phyloP scores from a whole-genome alignment of 2,113 vertebrate genomes.

The Phalacrocorax pelagicus region DNA sequence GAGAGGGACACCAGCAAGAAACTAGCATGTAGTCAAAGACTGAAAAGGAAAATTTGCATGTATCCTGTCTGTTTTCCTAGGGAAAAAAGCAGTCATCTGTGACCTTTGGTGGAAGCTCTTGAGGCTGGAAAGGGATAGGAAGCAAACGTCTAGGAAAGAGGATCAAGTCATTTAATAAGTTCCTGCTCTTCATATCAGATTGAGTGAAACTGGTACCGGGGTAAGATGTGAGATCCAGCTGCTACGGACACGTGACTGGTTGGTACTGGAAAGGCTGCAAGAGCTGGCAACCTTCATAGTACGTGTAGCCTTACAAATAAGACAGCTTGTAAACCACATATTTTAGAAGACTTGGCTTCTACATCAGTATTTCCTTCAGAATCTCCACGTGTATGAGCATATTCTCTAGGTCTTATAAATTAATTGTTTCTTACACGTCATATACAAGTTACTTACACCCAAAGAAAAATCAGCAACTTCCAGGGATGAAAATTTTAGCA shows the following conservation, averaged over 20 bases:
- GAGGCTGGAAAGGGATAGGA: not conserved
- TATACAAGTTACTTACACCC: not conserved
- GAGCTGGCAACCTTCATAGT: not conserved
- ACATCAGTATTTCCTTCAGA: not conserved
- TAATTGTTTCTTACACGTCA: fast-evolving
- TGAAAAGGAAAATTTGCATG: not conserved
- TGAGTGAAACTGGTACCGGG: not conserved
- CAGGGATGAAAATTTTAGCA: not conserved
- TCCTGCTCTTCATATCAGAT: not conserved
- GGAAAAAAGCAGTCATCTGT: not conserved
- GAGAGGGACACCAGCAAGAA: not conserved
- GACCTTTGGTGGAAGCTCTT: not conserved
- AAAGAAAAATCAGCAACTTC: not conserved
- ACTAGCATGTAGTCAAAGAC: not conserved
- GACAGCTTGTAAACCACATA: not conserved
- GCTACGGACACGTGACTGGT: not conserved
- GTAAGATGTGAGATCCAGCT: not conserved
- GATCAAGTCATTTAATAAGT: not conserved
- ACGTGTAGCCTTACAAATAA: not conserved
- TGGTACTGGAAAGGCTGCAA: not conserved
- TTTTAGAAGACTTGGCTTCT: not conserved
- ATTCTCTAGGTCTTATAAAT: not conserved
- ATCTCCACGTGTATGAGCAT: not conserved
- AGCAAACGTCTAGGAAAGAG: not conserved
- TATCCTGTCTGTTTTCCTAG: not conserved